Conservation (phyloP, 2,797 vertebrate species). For the Fundulus diaphanus region DNA sequence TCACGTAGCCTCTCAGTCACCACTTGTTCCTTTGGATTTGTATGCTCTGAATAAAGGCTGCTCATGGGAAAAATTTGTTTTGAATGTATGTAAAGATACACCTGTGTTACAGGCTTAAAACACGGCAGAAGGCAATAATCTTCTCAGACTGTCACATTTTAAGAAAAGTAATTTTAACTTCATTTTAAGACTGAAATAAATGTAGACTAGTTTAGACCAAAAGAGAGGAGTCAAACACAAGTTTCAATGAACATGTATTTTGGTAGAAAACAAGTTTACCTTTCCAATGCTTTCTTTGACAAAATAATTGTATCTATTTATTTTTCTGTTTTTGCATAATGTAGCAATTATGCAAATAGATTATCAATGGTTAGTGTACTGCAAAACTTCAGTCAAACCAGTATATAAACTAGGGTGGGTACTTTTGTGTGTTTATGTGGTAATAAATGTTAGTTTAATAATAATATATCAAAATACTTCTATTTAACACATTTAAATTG, state of each 20-base stretch:
- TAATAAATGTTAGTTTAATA: too few species aligned
- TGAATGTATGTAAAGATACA: slow-evolving; percentile 22
- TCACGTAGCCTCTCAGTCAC: slow-evolving; percentile 15
- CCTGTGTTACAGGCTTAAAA: slow-evolving; percentile 8
- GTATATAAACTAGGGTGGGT: too few species aligned
- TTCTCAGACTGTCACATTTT: neutral
- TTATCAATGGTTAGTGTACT: neutral
- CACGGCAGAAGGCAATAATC: slow-evolving; percentile 1
- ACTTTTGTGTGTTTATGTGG: too few species aligned
- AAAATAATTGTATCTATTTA: neutral
- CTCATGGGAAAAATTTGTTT: slow-evolving; percentile 2
- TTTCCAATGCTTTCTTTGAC: neutral
- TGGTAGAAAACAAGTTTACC: neutral
- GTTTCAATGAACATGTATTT: neutral
- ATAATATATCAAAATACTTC: too few species aligned
- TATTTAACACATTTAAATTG: too few species aligned
- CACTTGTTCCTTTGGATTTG: slow-evolving; percentile 39
- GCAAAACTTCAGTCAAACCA: neutral
- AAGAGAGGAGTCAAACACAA: slow-evolving; percentile 8
- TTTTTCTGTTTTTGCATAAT: neutral
- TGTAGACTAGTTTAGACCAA: slow-evolving; percentile 11
- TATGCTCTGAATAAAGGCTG: slow-evolving; percentile 24
- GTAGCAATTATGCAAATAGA: neutral
- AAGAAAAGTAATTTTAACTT: neutral
- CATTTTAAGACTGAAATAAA: neutral